Conservation (phyloP, 2,797 vertebrate species). For the Intellagama lesueurii region DNA sequence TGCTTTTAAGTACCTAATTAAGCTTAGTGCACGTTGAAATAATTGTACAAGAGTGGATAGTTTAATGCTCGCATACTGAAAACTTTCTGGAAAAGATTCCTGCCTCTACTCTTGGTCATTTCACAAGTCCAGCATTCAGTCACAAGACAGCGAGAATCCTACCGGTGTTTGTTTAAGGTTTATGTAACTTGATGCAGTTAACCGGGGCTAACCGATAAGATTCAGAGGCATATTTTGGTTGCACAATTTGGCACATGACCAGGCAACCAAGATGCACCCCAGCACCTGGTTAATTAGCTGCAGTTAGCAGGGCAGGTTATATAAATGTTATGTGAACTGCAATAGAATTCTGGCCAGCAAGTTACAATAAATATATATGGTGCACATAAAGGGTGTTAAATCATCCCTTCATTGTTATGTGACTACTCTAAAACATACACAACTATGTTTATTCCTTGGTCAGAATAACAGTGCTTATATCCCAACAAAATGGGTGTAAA, state of each 20-base stretch:
- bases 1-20: not conserved
- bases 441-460: not conserved
- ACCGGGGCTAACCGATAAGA: too few relatives aligned
- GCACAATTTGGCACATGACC: too few relatives aligned
- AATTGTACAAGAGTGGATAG: not conserved
- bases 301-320: too few relatives aligned
- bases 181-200: too few relatives aligned
- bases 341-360: too few relatives aligned
- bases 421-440: conserved; percentile 9
- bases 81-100: not conserved
- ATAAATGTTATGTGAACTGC: too few relatives aligned
- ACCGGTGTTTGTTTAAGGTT: too few relatives aligned
- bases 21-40: not conserved
- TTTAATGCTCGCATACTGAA: not conserved
- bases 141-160: not conserved
- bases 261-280: too few relatives aligned
- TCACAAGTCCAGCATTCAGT: not conserved
- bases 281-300: too few relatives aligned
- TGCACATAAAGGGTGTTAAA: conserved; percentile 11
- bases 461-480: conserved; percentile 1
- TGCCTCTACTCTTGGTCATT: not conserved
- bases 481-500: not conserved
- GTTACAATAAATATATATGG: not conserved
- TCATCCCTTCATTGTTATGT: conserved; percentile 14
- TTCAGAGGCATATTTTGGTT: too few relatives aligned